A percentile compares a stretch with the other conserved stretches of the same genome.
phyloP scores from a whole-genome alignment of 1,140 invertebrate species.

The Chironomus striatipennis region DNA sequence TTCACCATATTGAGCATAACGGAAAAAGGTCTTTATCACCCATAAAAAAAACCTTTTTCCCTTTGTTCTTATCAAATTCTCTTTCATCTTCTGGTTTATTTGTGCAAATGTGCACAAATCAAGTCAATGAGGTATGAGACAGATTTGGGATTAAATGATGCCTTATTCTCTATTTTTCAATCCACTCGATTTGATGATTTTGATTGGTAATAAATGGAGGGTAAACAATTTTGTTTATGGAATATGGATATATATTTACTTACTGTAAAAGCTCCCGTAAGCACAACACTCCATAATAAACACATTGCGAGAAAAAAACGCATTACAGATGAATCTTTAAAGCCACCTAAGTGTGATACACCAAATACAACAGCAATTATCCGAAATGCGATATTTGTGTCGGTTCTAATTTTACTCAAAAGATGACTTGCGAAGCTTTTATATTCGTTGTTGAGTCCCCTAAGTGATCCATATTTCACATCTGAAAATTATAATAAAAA shows the following conservation, averaged over 20 bases:
- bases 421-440: neutral
- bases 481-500: neutral
- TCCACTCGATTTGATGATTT: neutral
- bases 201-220: slow-evolving; percentile 2
- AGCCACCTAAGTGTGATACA: neutral
- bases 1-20: neutral
- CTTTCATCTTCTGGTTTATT: neutral
- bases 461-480: neutral
- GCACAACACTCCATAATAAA: neutral
- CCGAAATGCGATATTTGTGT: slow-evolving; percentile 13
- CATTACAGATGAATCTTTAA: neutral
- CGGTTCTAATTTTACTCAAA: neutral
- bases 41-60: neutral
- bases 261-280: neutral
- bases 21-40: neutral
- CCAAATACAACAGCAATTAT: slow-evolving; percentile 17
- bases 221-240: slow-evolving; percentile 14
- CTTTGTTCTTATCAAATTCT: neutral
- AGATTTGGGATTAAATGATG: slow-evolving; percentile 3
- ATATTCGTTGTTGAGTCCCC: neutral
- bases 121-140: slow-evolving; percentile 1
- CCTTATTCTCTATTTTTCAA: neutral
- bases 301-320: neutral
- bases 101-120: neutral
- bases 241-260: neutral